Conservation (phyloP, 2,797 vertebrate genomes). For the Nannoperca australis region DNA sequence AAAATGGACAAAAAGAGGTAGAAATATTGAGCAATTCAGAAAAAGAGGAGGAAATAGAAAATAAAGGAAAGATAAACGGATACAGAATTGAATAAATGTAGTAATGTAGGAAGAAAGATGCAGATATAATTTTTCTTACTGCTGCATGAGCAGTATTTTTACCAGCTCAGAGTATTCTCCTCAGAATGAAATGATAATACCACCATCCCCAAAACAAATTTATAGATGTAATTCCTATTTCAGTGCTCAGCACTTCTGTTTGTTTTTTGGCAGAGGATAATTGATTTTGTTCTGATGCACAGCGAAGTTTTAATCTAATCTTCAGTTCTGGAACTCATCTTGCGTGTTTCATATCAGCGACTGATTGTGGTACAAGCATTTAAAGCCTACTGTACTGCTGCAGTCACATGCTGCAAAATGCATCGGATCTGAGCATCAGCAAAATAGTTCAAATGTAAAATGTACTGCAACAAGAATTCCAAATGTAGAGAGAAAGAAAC, state of each 20-base stretch:
- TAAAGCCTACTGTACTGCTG: constrained; percentile 2
- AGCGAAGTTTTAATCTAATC: constrained; percentile 43
- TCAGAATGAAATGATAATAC: constrained; percentile 21
- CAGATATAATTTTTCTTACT: not conserved
- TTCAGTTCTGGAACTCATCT: constrained; percentile 22
- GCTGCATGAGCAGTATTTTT: constrained; percentile 7
- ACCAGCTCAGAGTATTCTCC: constrained; percentile 17
- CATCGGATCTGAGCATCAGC: constrained; percentile 18
- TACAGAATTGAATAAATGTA: constrained; percentile 17
- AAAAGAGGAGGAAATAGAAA: not conserved
- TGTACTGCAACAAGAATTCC: constrained; percentile 9
- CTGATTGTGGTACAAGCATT: constrained; percentile 7
- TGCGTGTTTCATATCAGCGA: constrained; percentile 16
- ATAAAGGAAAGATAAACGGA: constrained; percentile 1
- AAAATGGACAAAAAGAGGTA: not conserved
- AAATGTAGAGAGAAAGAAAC: not conserved
- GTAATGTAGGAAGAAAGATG: not conserved
- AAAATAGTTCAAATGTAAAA: constrained; percentile 12
- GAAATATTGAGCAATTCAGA: not conserved
- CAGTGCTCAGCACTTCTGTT: constrained; percentile 32
- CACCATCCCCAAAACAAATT: constrained; percentile 14
- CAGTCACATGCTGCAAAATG: constrained; percentile 9
- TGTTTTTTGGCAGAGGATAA: constrained; percentile 31
- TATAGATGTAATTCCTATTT: constrained; percentile 23
- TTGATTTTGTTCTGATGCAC: constrained; percentile 17